Evolutionary conservation across 2,113 vertebrate genomes (phyloP), one percentile per base, ranked within the genome.

Genomic region (Catharus bicknelli): DNA sequence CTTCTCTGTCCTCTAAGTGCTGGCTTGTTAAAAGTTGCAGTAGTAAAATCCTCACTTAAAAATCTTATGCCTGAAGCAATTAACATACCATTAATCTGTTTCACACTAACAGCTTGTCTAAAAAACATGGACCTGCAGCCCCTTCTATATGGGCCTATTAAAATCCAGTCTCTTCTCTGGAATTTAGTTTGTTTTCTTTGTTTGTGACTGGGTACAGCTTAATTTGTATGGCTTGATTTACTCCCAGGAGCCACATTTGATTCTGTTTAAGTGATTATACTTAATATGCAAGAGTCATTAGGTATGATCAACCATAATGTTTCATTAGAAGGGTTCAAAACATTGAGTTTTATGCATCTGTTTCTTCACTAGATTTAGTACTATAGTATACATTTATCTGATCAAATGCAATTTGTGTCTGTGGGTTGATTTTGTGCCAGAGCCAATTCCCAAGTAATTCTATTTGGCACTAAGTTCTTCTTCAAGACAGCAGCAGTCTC

Each of bases 1-100:
- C 84, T 92, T 76, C 64, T 95, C 79, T 88, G 68, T 94, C 86
- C 83, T 97, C 72, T 88, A 96, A 93, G 86, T 88, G 87, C 73
- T 61, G 54, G 25, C 79, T 96, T 77, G 83, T 96, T 94, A 93
- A 80, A 95, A 75, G 64, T 91, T 97, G 79, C 64, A 63, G n/a
- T 67, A 90, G 79, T 94, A 90, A 96, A 95, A 6, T n/a, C 42
- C 13, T 86, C 86, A 77, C 79, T 94, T 94, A 92, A 88, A 82
- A 90, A 85, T 91, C 74, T 90, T 90, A 57, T 92, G 85, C 91
- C 62, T 90, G 54, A 48, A 91, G 67, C 67, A 92, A 89, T 95
- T 97, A 95, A 66, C 68, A 83, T 79, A 77, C 54, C 70, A 90
- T 83, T 91, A 88, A 93, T 94, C 88, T 91, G 54, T 88, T 96